Evolutionary conservation across 2,113 vertebrate genomes (phyloP).

Genomic region (Pelmatolapia mariae): DNA sequence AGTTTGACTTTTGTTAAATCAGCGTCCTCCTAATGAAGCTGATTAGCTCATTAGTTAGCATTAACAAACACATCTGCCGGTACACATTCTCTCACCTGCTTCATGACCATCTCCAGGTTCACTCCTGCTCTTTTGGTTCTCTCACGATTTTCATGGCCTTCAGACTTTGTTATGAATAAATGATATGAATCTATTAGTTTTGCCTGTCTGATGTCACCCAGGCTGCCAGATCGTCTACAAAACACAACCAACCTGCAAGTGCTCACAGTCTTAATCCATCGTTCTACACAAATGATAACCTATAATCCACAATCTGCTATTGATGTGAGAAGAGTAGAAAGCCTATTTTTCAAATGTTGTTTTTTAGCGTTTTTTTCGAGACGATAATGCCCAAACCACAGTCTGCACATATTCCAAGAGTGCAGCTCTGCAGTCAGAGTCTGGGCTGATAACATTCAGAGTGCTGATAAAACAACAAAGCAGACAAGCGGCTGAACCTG

Average conservation of each 20-base stretch:
- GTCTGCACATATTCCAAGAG: background rate
- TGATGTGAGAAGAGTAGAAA: background rate
- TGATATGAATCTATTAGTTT: fast-evolving
- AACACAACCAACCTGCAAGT: background rate
- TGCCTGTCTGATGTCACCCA: background rate
- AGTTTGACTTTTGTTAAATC: background rate
- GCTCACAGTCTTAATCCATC: background rate
- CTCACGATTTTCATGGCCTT: background rate
- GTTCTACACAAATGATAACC: background rate
- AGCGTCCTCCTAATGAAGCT: background rate
- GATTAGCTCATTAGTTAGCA: background rate
- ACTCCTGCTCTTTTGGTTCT: background rate
- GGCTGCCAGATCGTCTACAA: background rate
- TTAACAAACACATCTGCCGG: background rate
- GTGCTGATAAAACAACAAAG: background rate
- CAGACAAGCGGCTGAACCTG: background rate
- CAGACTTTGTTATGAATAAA: background rate
- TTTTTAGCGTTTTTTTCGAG: background rate
- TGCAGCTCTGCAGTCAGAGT: background rate
- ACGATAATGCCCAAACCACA: background rate
- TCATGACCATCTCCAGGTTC: background rate
- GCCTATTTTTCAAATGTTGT: background rate
- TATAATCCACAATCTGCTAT: background rate
- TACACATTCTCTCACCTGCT: background rate
- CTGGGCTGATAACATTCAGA: background rate